phyloP scores from a whole-genome alignment of 2,888 invertebrate genomes.

The Lacanobia oleracea region DNA sequence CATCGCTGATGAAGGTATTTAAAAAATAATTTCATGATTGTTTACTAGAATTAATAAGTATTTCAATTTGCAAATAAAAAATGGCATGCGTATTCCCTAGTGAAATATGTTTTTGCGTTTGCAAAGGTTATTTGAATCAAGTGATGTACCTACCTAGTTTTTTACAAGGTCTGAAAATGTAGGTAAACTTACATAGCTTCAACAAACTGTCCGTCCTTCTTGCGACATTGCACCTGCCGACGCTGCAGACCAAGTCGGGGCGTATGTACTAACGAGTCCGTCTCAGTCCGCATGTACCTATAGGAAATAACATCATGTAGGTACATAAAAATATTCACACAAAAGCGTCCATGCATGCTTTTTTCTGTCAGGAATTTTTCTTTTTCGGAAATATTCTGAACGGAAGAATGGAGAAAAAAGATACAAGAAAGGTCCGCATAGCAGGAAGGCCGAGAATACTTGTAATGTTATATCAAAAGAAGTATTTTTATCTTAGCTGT shows the following conservation, averaged over 20 bases:
- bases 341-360: slow-evolving; percentile 4
- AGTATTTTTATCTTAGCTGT: slow-evolving; percentile 33
- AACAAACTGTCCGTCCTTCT: slow-evolving; percentile 82
- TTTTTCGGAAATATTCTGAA: slow-evolving; percentile 15
- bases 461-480: slow-evolving; percentile 39
- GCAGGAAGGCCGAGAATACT: slow-evolving; percentile 34
- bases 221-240: slow-evolving; percentile 85
- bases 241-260: slow-evolving; percentile 86
- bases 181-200: slow-evolving; percentile 82
- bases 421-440: slow-evolving; percentile 31
- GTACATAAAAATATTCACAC: background rate
- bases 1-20: too few species aligned
- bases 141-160: too few species aligned
- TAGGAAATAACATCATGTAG: background rate
- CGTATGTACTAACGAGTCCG: slow-evolving; percentile 85
- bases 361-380: background rate
- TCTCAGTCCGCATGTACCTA: slow-evolving; percentile 74
- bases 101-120: too few species aligned
- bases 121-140: too few species aligned
- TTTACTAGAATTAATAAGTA: too few species aligned
- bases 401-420: slow-evolving; percentile 14
- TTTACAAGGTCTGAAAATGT: too few species aligned
- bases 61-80: too few species aligned
- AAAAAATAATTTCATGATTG: too few species aligned
- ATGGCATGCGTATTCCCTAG: too few species aligned